A percentile compares a stretch with the other conserved stretches of the same genome.
phyloP scores from a whole-genome alignment of 64 coral and sea anemone species.

The Actinia tenebrosa region DNA sequence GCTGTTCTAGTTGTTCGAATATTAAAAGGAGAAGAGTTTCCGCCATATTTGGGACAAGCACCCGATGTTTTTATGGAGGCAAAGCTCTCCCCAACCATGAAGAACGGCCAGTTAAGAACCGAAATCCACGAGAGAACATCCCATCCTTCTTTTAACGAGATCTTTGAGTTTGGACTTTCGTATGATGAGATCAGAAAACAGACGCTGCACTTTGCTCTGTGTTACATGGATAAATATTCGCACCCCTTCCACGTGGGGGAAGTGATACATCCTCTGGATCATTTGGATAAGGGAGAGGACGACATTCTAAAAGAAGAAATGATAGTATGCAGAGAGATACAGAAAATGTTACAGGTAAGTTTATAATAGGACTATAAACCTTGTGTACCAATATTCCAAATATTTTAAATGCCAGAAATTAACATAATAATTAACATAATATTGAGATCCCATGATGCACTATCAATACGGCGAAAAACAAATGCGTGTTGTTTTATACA shows the following conservation, averaged over 20 bases:
- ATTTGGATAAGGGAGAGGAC: slow-evolving; percentile 48
- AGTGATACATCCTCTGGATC: slow-evolving; percentile 59
- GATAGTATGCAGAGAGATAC: slow-evolving; percentile 87
- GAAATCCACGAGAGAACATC: slow-evolving; percentile 87
- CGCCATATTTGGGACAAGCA: slow-evolving; percentile 60
- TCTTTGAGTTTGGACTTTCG: slow-evolving; percentile 80
- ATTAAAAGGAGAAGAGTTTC: slow-evolving; percentile 88
- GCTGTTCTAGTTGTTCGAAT: slow-evolving; percentile 68
- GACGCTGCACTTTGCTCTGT: slow-evolving; percentile 48
- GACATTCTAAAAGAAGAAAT: slow-evolving; percentile 68
- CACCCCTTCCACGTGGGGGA: slow-evolving; percentile 74
- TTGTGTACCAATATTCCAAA: too few species aligned
- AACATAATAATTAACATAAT: too few species aligned
- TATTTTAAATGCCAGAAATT: too few species aligned
- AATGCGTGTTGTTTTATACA: too few species aligned
- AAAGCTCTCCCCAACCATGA: slow-evolving; percentile 74
- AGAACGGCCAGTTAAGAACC: slow-evolving; percentile 72
- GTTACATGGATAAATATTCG: slow-evolving; percentile 92
- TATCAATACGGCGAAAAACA: too few species aligned
- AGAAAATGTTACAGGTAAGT: slow-evolving; percentile 61
- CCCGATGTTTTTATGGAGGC: slow-evolving; percentile 76
- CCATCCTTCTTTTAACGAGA: slow-evolving; percentile 81
- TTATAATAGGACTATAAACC: neutral
- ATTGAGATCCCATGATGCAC: too few species aligned
- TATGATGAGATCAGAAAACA: slow-evolving; percentile 63